These are phyloP conservation scores for Globicephala melas DNA, from an alignment of 2,113 vertebrate species.

Conservation along the genomic window DNA sequence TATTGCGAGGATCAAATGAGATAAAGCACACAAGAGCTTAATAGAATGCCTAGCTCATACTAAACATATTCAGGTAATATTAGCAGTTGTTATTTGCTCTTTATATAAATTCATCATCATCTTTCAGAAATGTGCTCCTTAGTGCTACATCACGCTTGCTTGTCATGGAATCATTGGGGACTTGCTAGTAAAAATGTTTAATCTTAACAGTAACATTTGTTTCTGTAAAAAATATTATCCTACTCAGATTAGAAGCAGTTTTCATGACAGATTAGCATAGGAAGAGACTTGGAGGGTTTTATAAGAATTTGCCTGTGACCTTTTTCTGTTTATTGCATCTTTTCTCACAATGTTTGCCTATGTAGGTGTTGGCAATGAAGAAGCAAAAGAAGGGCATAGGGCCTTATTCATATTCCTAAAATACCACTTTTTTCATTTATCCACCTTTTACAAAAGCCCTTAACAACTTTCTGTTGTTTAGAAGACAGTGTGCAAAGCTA, in stretches of 20 bases:
- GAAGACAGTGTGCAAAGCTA: neutral
- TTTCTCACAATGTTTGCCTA: neutral
- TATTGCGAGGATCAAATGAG: neutral
- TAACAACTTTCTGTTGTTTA: neutral
- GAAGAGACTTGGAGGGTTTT: neutral
- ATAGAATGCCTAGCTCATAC: neutral
- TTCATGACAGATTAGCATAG: neutral
- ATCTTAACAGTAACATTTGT: neutral
- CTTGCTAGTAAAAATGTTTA: neutral
- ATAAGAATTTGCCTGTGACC: neutral
- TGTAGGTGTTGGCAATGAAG: neutral
- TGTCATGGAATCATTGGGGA: neutral
- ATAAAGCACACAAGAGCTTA: neutral
- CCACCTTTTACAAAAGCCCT: neutral
- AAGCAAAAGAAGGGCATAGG: neutral
- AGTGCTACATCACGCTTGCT: neutral
- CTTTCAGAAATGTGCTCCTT: neutral
- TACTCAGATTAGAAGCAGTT: neutral
- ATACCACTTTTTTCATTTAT: neutral
- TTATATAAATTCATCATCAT: neutral
- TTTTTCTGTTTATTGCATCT: neutral
- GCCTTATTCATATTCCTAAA: neutral
- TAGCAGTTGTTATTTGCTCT: neutral
- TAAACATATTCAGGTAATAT: neutral
- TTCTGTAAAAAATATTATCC: neutral